Base-by-base conservation (phyloP, 2,797 vertebrate species). In the Dromococcyx pavoninus region DNA sequence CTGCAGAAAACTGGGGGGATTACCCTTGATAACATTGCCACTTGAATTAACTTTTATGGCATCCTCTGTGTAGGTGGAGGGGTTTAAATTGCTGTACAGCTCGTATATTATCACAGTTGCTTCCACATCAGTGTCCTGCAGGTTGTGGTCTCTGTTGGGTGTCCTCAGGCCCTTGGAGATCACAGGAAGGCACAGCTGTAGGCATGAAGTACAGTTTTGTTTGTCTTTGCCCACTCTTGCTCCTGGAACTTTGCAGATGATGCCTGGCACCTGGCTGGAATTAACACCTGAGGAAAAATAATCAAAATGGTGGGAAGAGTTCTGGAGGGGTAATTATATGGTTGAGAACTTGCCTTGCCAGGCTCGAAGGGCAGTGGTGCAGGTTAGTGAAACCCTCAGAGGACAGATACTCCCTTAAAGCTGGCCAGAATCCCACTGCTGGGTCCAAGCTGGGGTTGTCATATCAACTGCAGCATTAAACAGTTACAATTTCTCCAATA, bases 261-360 rank as follows among this genome's bases (percentile, higher is more conserved):
- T 82, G 33, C 32, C 11, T 65, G 37, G 32, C 9, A n/a, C 25
- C 24, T 90, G 62, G 22, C 64, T 72, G 64, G n/a, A 76, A 28
- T 41, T 72, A 60, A n/a, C 19, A 43, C 22, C 44, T 90, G 51
- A 48, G 37, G 74, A 58, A 37, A 44, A 73, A 10, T 37, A 50
- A 69, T 37, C n/a, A 18, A 43, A 73, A 37, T 41, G 60, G 41
- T 0, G 6, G 71, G 56, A 75, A 24, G 32, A 53, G 44, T 64
- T 64, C 14, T 48, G 22, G n/a, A 57, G 50, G 28, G 48, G n/a
- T 71, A 69, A 44, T 48, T 78, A 16, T 7, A 8, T 30, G 39
- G 24, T 6, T 82, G 51, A 75, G 50, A 79, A 33, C 44, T 69
- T 0, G 0, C 27, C 32, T 69, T 0, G 0, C 27, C 32, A 25